phyloP scores from a whole-genome alignment of 2,113 vertebrate species.

The Mesoclemmys tuberculata region DNA sequence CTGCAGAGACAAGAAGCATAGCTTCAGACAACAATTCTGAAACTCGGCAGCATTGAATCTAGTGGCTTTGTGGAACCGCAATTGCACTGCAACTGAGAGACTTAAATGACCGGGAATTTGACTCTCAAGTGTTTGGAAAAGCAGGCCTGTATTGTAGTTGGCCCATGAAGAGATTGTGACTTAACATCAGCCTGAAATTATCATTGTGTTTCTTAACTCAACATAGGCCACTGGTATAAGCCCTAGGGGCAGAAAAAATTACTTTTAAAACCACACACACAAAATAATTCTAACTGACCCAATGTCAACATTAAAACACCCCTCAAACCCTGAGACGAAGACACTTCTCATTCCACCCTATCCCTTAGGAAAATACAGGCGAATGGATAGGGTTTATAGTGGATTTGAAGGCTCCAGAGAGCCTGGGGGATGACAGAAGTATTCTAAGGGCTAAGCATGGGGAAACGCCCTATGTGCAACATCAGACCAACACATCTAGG shows the following conservation, averaged over 20 bases:
- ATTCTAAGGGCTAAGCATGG: background rate
- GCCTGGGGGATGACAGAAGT: background rate
- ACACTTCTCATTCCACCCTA: background rate
- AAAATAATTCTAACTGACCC: background rate
- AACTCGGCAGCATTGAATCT: background rate
- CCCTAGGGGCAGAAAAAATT: fast-evolving
- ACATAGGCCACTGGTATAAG: background rate
- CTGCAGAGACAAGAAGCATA: background rate
- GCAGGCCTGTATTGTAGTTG: background rate
- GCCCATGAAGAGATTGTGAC: background rate
- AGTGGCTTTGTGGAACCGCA: background rate
- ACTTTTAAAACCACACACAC: background rate
- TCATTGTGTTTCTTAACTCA: background rate
- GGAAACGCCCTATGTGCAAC: background rate
- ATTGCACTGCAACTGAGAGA: background rate
- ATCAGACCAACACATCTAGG: background rate
- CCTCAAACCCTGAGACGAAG: background rate
- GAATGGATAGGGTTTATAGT: background rate
- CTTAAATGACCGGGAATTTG: background rate
- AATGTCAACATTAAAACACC: background rate
- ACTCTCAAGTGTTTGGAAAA: background rate
- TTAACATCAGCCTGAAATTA: background rate
- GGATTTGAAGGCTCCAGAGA: background rate
- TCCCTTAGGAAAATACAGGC: background rate
- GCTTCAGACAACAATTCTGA: background rate